These are phyloP conservation scores for Amblyornis subalaris DNA, from an alignment of 2,113 vertebrate species.

Conservation along the genomic window DNA sequence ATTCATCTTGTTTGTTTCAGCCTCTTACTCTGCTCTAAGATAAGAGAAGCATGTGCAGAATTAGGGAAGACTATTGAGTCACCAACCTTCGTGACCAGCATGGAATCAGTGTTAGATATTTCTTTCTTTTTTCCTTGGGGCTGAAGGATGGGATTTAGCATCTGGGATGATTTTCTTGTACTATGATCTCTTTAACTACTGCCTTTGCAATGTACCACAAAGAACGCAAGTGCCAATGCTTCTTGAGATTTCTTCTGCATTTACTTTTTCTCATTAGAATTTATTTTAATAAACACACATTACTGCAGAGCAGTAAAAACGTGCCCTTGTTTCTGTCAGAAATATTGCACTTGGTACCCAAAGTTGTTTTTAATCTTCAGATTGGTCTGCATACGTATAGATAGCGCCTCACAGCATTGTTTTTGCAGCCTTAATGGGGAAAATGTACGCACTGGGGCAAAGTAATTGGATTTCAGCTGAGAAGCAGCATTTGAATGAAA, in stretches of 20 bases:
- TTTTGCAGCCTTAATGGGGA: conserved; percentile 29
- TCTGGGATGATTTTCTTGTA: neutral
- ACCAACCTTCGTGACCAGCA: neutral
- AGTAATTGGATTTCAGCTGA: conserved; percentile 52
- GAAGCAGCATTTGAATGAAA: conserved; percentile 51
- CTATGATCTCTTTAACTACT: neutral
- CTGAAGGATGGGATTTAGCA: neutral
- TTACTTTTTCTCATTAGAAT: neutral
- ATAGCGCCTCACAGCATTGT: neutral
- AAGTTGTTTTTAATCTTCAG: conserved; percentile 56
- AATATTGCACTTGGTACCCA: conserved; percentile 6
- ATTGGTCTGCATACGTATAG: neutral
- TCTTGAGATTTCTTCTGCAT: neutral
- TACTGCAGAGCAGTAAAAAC: neutral
- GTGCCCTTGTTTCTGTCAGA: neutral
- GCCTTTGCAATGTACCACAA: neutral
- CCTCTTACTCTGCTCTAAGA: neutral
- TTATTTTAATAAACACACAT: neutral
- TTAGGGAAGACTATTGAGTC: neutral
- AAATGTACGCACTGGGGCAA: conserved; percentile 18
- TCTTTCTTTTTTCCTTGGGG: too few relatives aligned
- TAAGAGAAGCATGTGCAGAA: neutral
- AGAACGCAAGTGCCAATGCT: neutral
- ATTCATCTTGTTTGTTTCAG: neutral
- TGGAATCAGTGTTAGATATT: neutral